These are phyloP conservation scores for Corydoras maculifer DNA, from an alignment of 2,113 vertebrate genomes.

Conservation along the genomic window DNA sequence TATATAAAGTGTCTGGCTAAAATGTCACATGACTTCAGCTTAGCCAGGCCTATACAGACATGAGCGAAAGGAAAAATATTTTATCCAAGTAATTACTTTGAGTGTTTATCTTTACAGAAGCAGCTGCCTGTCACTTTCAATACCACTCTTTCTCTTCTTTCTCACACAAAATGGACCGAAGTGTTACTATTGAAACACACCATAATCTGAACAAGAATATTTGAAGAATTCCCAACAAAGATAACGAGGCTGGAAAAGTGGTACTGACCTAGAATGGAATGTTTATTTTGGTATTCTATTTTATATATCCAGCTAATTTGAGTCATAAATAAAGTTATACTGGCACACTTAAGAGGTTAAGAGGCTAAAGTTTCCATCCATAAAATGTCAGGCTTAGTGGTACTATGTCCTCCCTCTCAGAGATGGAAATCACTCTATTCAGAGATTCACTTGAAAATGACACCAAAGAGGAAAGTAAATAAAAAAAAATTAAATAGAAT, in stretches of 20 bases:
- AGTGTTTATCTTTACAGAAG: slow-evolving; percentile 13
- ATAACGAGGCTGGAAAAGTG: neutral
- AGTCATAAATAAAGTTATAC: slow-evolving; percentile 1
- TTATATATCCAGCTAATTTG: slow-evolving; percentile 10
- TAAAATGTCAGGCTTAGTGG: slow-evolving; percentile 2
- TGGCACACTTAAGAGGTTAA: neutral
- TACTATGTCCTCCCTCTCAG: neutral
- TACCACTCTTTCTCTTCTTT: neutral
- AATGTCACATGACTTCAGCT: neutral
- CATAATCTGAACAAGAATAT: neutral
- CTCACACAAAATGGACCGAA: neutral
- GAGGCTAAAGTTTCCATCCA: slow-evolving; percentile 5
- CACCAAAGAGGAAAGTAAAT: too few relatives aligned
- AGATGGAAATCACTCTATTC: neutral
- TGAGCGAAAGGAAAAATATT: neutral
- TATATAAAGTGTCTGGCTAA: neutral
- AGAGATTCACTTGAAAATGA: too few relatives aligned
- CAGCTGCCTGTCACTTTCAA: slow-evolving; percentile 19
- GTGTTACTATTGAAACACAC: neutral
- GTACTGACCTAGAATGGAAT: slow-evolving; percentile 3
- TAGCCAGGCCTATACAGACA: neutral
- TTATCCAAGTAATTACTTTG: slow-evolving; percentile 8
- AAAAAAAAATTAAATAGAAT: too few relatives aligned
- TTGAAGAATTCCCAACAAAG: slow-evolving; percentile 9
- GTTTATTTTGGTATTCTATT: slow-evolving; percentile 7